Evolutionary conservation across 2,113 vertebrate genomes (phyloP), one percentile per base, ranked within the genome.

Genomic region (Nibea albiflora): DNA sequence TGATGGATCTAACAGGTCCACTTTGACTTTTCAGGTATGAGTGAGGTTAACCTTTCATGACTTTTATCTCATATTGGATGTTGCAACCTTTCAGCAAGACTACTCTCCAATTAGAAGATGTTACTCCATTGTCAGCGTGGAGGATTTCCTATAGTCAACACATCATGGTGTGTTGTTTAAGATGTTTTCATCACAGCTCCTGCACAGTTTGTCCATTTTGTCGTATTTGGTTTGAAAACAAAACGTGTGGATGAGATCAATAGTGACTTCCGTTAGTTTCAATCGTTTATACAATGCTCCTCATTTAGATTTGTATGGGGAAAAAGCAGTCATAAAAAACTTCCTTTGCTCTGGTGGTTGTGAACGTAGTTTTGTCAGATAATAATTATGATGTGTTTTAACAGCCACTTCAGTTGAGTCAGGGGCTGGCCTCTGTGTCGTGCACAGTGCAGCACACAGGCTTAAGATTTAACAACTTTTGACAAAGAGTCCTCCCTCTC

Each of bases 331-430:
- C 4, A 11, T 15, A n/a, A 39, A 39, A 78, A 78, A 78, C 5
- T 3, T 49, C 15, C 57, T 50, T 72, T 46, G 53, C 39, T 79
- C 57, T 75, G 49, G 42, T 56, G 17, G 11, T 62, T 56, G 63
- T 72, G 26, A 57, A 31, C 63, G 68, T 17, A 69, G 35, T 73
- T 83, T 84, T 84, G 81, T 84, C 44, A 54, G 19, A 68, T 85
- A 53, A 11, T 83, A 84, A 79, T 83, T 71, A 66, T 81, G 50
- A 92, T 86, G 49, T 39, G 76, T 86, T 87, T 84, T 83, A 82
- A 88, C 80, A 82, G 16, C 26, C 56, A 9, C 71, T 85, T 87
- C 49, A 83, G 76, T 67, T 46, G 81, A 84, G 69, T 88, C 85
- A 66, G 78, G 35, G 44, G n/a, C 83, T 58, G 76, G 53, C 72